Evolutionary conservation across 2,113 vertebrate genomes (phyloP), one percentile per base, ranked within the genome.

Genomic region (Solea solea): DNA sequence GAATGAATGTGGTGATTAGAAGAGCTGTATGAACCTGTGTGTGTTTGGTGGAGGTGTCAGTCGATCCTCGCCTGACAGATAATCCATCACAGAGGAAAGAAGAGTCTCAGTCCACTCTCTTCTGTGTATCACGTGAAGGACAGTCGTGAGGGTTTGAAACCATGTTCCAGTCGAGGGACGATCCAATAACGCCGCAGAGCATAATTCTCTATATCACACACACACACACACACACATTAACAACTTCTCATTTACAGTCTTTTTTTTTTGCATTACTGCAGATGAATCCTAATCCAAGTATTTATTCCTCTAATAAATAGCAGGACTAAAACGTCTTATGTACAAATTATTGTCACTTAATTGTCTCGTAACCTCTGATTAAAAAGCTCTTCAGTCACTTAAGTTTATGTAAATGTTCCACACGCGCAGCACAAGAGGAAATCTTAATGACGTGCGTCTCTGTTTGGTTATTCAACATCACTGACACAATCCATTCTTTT

Each of bases 41-140:
- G 74, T 45, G 71, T 61, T 70, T 52, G 67, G 55, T 58, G 81
- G 76, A 86, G 78, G 61, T 64, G 79, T 86, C 64, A 89, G 81
- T 91, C 89, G 86, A 94, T 93, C 88, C 86, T 83, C 87, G 89
- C 83, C 87, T 91, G 93, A 93, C 92, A 89, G 69, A 88, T 91
- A 92, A 94, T 95, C 92, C 91, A 93, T 94, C 94, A 94, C 85
- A 83, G 75, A 93, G 93, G 90, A 82, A 89, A 81, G 81, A 85
- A 82, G 34, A 6, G 88, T 92, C 91, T 91, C 88, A 87, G 81
- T 83, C 59, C 74, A 59, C n/a, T n/a, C n/a, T n/a, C n/a, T n/a
- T n/a, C n/a, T n/a, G n/a, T n/a, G n/a, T n/a, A n/a, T n/a, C n/a
- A n/a, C n/a, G n/a, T n/a, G n/a, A n/a, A n/a, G n/a, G n/a, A n/a